Conservation (phyloP, 2,113 vertebrate genomes). For the Cyanistes caeruleus region DNA sequence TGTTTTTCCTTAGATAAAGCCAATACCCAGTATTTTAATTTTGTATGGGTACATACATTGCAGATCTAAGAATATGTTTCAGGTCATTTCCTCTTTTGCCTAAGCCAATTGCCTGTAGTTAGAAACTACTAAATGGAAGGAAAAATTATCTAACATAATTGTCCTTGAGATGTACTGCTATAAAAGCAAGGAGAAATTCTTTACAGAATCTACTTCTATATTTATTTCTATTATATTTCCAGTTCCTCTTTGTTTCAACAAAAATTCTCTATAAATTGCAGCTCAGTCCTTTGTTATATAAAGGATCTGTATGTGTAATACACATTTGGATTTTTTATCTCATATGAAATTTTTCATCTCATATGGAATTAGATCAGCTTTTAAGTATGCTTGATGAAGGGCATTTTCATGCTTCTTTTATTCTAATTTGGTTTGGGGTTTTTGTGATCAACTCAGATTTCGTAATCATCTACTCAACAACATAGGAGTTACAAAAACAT, state of each 20-base stretch:
- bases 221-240: not conserved
- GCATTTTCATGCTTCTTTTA: not conserved
- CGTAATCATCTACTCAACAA: not conserved
- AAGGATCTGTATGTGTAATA: not conserved
- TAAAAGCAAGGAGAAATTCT: not conserved
- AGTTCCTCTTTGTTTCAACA: not conserved
- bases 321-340: not conserved
- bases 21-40: not conserved
- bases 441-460: not conserved
- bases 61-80: conserved; percentile 3
- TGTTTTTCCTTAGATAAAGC: not conserved
- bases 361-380: not conserved
- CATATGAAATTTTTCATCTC: not conserved
- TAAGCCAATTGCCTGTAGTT: conserved; percentile 18
- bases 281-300: not conserved
- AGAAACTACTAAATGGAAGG: conserved; percentile 12
- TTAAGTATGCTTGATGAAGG: not conserved
- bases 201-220: not conserved
- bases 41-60: not conserved
- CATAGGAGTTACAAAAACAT: not conserved
- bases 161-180: conserved; percentile 15
- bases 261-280: not conserved
- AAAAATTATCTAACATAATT: not conserved
- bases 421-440: not conserved
- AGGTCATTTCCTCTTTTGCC: conserved; percentile 14